Evolutionary conservation across 2,113 vertebrate genomes (phyloP), one percentile per base, ranked within the genome.

Genomic region (Panthera tigris): DNA sequence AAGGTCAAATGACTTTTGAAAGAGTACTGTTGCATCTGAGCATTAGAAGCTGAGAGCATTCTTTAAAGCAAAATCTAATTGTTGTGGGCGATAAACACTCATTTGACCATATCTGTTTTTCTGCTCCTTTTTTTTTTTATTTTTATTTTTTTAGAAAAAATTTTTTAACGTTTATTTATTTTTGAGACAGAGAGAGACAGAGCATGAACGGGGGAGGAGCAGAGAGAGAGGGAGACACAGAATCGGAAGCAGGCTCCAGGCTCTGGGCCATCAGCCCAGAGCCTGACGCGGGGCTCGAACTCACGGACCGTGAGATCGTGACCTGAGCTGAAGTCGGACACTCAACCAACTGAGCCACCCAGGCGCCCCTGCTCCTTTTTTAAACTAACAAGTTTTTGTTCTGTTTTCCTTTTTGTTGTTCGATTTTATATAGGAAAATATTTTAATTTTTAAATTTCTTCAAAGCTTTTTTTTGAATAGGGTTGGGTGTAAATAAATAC

Each of bases 391-490:
- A 31, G 41, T 69, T 85, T 93, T 95, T 21, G 14, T 93, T 97
- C 15, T 83, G 39, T 89, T 92, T 86, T 86, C 41, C 71, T 45
- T 96, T 96, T 73, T 90, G n/a, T 89, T 97, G 63, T 61, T 65
- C 68, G 81, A 48, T 95, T 95, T 83, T 94, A 48, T 39, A 61
- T 65, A 82, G 57, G 36, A 95, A 96, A 88, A 66, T 88, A 81
- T 81, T 88, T 96, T 74, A 94, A 71, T 91, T 96, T 92, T 88
- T 78, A 89, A 91, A 96, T 96, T 74, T 94, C 87, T 82, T 97
- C 91, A 96, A 97, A 98, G 96, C 33, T 69, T 82, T 94, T 94
- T 97, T 90, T 36, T 10, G 76, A 68, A 61, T 96, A 92, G 68
- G 33, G 55, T 90, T 33, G 52, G 8, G 48, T 90, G 63, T 96